A percentile compares a stretch with the other conserved stretches of the same genome.
Conservation (phyloP, 2,888 invertebrate species). For the Ormyrus thymus region DNA sequence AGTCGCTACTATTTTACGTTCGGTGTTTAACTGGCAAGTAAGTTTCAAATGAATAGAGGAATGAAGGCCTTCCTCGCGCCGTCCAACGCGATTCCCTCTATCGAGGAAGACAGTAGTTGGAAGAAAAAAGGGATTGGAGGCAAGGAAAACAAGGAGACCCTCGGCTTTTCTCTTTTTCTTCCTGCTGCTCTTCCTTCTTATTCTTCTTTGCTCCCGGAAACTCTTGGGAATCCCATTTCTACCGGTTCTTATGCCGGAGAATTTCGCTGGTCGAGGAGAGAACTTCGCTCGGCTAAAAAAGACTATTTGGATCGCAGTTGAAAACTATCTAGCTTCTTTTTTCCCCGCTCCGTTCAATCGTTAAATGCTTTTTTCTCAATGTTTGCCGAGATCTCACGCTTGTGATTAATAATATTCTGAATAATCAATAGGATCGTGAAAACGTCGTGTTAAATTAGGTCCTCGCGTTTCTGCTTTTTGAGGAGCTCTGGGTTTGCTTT, state of each 20-base stretch:
- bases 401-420: too few species aligned
- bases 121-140: not conserved
- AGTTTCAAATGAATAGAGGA: constrained; percentile 32
- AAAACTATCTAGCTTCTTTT: too few species aligned
- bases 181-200: not conserved
- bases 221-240: constrained; percentile 35
- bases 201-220: not conserved
- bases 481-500: too few species aligned
- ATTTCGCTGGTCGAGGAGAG: constrained; percentile 23
- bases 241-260: constrained; percentile 18
- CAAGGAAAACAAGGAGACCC: constrained; percentile 17
- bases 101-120: constrained; percentile 26
- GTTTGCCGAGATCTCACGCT: too few species aligned
- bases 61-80: not conserved
- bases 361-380: too few species aligned
- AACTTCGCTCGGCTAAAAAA: constrained; percentile 28
- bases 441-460: too few species aligned
- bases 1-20: constrained; percentile 23
- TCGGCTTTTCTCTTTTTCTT: not conserved
- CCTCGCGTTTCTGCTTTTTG: too few species aligned
- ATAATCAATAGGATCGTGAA: too few species aligned
- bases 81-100: constrained; percentile 10
- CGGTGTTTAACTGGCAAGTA: constrained; percentile 22
- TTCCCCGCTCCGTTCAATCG: too few species aligned
- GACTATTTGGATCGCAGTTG: constrained; percentile 5